Evolutionary conservation across 1,140 invertebrate genomes (phyloP).

Genomic region (Sipha flava): DNA sequence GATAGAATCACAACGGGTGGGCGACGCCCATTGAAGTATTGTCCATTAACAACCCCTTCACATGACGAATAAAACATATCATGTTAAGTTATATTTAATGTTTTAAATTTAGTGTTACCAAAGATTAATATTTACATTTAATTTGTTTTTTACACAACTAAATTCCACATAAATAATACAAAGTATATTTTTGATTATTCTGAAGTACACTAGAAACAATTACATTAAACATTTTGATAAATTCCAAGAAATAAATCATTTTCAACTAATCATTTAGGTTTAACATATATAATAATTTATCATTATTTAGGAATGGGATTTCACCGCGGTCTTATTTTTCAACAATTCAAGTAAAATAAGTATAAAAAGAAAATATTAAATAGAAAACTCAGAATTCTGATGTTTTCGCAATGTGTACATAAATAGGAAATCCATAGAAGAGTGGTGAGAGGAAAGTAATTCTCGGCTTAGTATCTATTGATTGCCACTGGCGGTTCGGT

Average conservation of each 20-base stretch:
- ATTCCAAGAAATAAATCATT: too few relatives aligned
- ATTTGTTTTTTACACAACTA: neutral
- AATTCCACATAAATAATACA: neutral
- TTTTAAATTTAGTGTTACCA: neutral
- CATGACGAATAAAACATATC: neutral
- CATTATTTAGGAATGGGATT: too few relatives aligned
- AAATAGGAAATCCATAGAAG: neutral
- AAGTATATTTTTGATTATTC: neutral
- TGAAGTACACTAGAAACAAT: neutral
- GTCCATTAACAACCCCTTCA: slow-evolving; percentile 23
- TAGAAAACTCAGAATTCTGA: neutral
- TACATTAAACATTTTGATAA: too few relatives aligned
- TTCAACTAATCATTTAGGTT: too few relatives aligned
- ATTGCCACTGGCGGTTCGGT: slow-evolving; percentile 5
- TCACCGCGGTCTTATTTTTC: too few relatives aligned
- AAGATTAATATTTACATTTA: neutral
- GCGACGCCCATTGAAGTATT: slow-evolving; percentile 23
- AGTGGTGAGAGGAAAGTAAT: slow-evolving; percentile 18
- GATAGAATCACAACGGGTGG: slow-evolving; percentile 14
- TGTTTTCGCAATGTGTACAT: neutral
- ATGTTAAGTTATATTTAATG: neutral
- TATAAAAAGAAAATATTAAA: neutral
- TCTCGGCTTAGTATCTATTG: slow-evolving; percentile 12
- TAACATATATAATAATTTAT: too few relatives aligned
- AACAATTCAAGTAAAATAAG: too few relatives aligned